Evolutionary conservation across 2,797 vertebrate genomes (phyloP), one percentile per base, ranked within the genome.

Genomic region (Arctocebus calabarensis): DNA sequence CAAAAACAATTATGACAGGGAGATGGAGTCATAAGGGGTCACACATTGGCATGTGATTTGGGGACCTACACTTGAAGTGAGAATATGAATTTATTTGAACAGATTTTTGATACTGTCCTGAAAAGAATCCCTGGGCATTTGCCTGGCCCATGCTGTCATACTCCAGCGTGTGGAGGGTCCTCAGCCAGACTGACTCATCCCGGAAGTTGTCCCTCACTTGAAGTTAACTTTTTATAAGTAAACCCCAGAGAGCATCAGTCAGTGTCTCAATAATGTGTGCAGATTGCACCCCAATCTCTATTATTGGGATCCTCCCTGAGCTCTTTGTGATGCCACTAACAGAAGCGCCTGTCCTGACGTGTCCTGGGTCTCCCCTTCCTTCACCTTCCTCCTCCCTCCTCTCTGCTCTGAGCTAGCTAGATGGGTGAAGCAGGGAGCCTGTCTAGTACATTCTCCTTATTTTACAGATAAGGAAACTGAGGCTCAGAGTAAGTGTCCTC

Each of bases 401-500:
- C 27, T 70, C 34, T 5, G 13, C 22, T 23, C 59, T 13, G 64
- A 90, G 70, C 16, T 7, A 7, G 22, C 32, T 37, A 5, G 52
- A 5, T 1, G 4, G 17, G 12, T 3, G 5, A 68, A 62, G 37
- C 7, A 8, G 0, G 29, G 27, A 52, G 9, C n/a, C 48, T 0
- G 0, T 45, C n/a, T 48, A 84, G 88, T n/a, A 29, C 40, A 68
- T 17, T 34, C 34, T 29, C 37, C 90, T 70, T 91, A 87, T 89
- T 93, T 81, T 92, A 96, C 78, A 92, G 77, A 85, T 85, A 92
- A 91, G 87, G 90, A 95, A 77, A 91, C 87, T 78, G 91, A 95
- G 59, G 68, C 61, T 81, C 68, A 34, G 81, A 92, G 77, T 57
- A 57, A 29, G 4, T 0, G 0, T 23, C 27, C 45, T 77, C 27